These are phyloP conservation scores for Prorops nasuta DNA, from an alignment of 1,140 invertebrate genomes.

Conservation along the genomic window DNA sequence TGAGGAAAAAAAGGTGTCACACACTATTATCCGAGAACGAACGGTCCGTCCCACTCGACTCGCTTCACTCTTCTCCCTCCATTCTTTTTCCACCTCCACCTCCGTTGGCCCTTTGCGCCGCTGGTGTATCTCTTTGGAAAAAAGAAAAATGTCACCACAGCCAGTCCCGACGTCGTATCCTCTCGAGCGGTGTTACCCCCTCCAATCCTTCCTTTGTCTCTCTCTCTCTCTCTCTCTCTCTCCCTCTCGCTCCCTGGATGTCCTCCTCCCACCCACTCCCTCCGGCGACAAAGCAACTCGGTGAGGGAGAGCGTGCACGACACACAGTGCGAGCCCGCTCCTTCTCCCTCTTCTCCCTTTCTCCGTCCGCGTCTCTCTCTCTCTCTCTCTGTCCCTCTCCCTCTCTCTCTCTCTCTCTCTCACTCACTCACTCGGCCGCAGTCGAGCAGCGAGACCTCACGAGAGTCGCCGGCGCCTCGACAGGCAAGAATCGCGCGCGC, in stretches of 20 bases:
- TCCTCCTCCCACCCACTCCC: neutral
- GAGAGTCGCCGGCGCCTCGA: conserved; percentile 3
- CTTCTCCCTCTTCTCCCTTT: neutral
- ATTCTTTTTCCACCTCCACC: neutral
- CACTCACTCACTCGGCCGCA: neutral
- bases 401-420: neutral
- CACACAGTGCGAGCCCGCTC: too few relatives aligned
- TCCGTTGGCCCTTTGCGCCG: too few relatives aligned
- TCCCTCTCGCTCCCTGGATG: neutral
- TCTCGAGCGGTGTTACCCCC: too few relatives aligned
- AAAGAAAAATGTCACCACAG: too few relatives aligned
- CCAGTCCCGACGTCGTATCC: too few relatives aligned
- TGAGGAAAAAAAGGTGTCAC: too few relatives aligned
- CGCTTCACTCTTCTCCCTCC: neutral
- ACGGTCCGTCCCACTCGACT: neutral
- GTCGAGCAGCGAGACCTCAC: conserved; percentile 8
- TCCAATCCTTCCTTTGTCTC: neutral
- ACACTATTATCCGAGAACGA: too few relatives aligned
- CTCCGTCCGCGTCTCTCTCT: neutral
- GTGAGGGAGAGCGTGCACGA: too few relatives aligned
- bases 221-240: conserved; percentile 8
- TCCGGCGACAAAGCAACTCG: neutral
- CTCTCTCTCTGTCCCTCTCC: neutral
- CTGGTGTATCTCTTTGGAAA: too few relatives aligned
- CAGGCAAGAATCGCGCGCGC: neutral